Conservation (phyloP, 2,113 vertebrate species). For the Hirundichthys speculiger region DNA sequence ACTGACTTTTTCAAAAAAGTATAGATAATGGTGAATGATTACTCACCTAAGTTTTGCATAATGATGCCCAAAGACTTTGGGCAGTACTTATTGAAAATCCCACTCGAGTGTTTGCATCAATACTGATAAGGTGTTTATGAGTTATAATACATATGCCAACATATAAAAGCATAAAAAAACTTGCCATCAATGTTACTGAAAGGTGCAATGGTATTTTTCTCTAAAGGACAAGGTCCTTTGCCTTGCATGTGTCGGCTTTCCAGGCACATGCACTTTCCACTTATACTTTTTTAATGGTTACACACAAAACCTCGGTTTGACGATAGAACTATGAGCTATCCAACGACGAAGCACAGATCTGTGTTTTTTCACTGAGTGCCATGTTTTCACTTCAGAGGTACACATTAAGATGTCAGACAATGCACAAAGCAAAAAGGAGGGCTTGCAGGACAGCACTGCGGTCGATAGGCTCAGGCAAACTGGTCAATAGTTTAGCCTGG, state of each 20-base stretch:
- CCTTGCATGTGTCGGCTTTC: not conserved
- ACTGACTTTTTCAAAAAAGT: slow-evolving; percentile 11
- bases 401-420: slow-evolving; percentile 37
- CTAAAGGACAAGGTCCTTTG: slow-evolving; percentile 22
- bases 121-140: slow-evolving; percentile 19
- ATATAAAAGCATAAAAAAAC: slow-evolving; percentile 13
- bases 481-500: slow-evolving; percentile 73
- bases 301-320: slow-evolving; percentile 29
- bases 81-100: slow-evolving; percentile 1
- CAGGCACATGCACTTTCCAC: slow-evolving; percentile 40
- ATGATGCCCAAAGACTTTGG: slow-evolving; percentile 16
- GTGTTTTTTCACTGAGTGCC: too few relatives aligned
- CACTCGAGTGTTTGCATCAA: slow-evolving; percentile 28
- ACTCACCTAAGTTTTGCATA: slow-evolving; percentile 14
- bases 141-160: slow-evolving; percentile 25
- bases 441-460: slow-evolving; percentile 31
- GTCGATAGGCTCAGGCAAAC: slow-evolving; percentile 57
- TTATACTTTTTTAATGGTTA: slow-evolving; percentile 41
- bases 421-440: slow-evolving; percentile 11
- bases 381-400: not conserved
- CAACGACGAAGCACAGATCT: slow-evolving; percentile 7
- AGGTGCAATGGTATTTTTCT: slow-evolving; percentile 43
- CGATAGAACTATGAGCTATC: slow-evolving; percentile 55
- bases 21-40: slow-evolving; percentile 20
- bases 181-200: slow-evolving; percentile 34